Conservation (phyloP, 2,113 vertebrate genomes). For the Prionailurus bengalensis region DNA sequence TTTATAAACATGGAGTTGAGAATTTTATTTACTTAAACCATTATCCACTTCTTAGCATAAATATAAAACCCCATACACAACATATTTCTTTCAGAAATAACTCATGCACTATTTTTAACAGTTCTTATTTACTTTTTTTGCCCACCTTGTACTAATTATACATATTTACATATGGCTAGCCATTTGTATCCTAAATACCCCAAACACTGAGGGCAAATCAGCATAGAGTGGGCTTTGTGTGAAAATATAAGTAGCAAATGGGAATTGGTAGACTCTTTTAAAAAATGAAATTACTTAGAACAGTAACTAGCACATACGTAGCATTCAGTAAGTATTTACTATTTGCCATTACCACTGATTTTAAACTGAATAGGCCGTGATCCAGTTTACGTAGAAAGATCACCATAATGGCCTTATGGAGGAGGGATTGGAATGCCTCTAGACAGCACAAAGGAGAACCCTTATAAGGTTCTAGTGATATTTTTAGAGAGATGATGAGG, state of each 20-base stretch:
- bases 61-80: neutral
- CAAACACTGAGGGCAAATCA: neutral
- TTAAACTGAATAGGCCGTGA: neutral
- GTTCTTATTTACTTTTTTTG: neutral
- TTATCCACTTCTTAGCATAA: constrained; percentile 24
- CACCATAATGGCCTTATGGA: neutral
- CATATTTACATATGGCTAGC: neutral
- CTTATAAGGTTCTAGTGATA: neutral
- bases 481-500: neutral
- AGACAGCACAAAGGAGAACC: neutral
- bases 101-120: neutral
- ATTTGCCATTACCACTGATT: neutral
- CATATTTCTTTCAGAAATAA: constrained; percentile 34
- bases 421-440: neutral
- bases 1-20: neutral
- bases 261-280: neutral
- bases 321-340: neutral
- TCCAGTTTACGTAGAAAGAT: neutral
- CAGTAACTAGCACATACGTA: neutral
- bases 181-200: neutral
- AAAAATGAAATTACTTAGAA: neutral
- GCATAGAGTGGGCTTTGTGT: neutral
- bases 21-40: constrained; percentile 3
- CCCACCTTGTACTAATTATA: neutral
- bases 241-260: neutral